These are phyloP conservation scores for Cloeon dipterum DNA, from an alignment of 2,888 invertebrate species.

Conservation along the genomic window DNA sequence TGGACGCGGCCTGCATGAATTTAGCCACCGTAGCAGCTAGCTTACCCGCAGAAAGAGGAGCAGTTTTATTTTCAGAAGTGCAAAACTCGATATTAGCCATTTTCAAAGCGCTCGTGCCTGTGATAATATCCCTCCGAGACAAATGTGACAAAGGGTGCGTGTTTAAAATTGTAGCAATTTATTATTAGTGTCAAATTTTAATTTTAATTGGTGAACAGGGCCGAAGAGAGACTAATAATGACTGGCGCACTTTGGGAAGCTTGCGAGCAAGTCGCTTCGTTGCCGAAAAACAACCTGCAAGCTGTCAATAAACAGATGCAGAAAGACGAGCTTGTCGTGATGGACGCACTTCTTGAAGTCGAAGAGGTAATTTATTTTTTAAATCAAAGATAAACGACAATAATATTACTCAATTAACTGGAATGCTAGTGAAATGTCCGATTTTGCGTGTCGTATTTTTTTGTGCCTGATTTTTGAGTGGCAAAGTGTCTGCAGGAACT, in stretches of 20 bases:
- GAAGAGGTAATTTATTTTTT: constrained; percentile 9
- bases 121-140: not conserved
- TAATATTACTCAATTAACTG: not conserved
- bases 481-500: constrained; percentile 1
- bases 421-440: too few relatives aligned
- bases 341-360: constrained; percentile 9
- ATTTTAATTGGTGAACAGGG: too few relatives aligned
- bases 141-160: not conserved
- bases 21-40: not conserved
- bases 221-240: constrained; percentile 6
- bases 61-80: not conserved
- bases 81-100: not conserved
- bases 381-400: too few relatives aligned
- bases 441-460: not conserved
- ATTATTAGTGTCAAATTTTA: too few relatives aligned
- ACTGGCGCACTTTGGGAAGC: constrained; percentile 8
- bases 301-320: constrained; percentile 6
- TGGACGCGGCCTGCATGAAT: not conserved
- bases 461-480: not conserved
- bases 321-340: constrained; percentile 7
- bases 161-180: too few relatives aligned
- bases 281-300: constrained; percentile 7
- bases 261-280: constrained; percentile 6
- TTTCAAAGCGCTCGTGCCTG: not conserved
- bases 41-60: constrained; percentile 1